phyloP scores from a whole-genome alignment of 2,888 invertebrate species.

The Caenorhabditis imperialis region DNA sequence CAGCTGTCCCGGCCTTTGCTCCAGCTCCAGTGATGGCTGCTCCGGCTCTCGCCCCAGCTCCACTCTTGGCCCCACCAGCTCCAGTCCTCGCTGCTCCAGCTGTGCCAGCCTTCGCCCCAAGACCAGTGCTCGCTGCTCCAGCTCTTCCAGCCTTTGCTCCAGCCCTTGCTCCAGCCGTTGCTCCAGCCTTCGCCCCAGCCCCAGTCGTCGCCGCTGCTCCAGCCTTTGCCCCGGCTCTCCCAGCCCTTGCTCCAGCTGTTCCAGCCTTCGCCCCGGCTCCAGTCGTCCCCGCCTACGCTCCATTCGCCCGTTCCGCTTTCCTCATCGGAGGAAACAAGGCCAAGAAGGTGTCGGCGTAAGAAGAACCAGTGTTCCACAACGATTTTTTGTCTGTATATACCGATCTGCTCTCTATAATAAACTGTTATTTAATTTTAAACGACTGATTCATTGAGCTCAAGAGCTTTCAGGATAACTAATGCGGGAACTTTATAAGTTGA shows the following conservation, averaged over 20 bases:
- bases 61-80: conserved; percentile 36
- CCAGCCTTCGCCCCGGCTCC: conserved; percentile 41
- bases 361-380: conserved; percentile 21
- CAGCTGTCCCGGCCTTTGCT: conserved; percentile 37
- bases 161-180: conserved; percentile 41
- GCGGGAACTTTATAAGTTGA: too few species aligned
- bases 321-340: conserved; percentile 62
- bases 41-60: conserved; percentile 35
- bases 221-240: conserved; percentile 27
- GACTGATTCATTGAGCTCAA: too few species aligned
- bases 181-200: conserved; percentile 49
- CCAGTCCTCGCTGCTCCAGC: conserved; percentile 43
- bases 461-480: too few species aligned
- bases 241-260: conserved; percentile 14
- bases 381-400: conserved; percentile 45
- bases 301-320: conserved; percentile 61
- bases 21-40: conserved; percentile 40
- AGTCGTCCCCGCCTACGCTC: conserved; percentile 60
- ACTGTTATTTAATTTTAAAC: conserved; percentile 40
- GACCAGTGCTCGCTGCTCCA: conserved; percentile 47
- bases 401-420: conserved; percentile 44
- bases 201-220: conserved; percentile 41
- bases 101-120: conserved; percentile 36
- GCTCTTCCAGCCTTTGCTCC: too few species aligned
- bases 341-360: conserved; percentile 50